phyloP scores from a whole-genome alignment of 2,888 invertebrate species.

The Yponomeuta cagnagella region DNA sequence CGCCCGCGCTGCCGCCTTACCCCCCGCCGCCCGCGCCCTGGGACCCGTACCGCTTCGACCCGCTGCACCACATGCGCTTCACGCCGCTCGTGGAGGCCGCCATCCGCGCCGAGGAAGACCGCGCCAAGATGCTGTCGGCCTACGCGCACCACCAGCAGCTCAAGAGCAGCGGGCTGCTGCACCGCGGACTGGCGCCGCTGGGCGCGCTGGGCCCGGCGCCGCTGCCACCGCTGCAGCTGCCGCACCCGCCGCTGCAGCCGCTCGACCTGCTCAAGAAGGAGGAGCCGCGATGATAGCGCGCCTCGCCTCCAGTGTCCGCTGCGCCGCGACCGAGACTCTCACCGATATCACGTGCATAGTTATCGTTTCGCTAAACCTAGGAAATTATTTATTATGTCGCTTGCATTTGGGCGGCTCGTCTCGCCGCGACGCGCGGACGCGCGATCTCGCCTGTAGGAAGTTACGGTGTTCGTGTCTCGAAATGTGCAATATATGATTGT shows the following conservation, averaged over 20 bases:
- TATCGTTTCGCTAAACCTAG: slow-evolving; percentile 63
- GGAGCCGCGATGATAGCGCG: slow-evolving; percentile 73
- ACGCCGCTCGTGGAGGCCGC: slow-evolving; percentile 88
- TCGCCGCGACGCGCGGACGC: slow-evolving; percentile 26
- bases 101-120: slow-evolving; percentile 85
- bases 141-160: slow-evolving; percentile 79
- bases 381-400: slow-evolving; percentile 67
- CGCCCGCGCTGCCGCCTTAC: slow-evolving; percentile 71
- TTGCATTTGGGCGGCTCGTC: slow-evolving; percentile 38
- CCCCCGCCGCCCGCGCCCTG: slow-evolving; percentile 75
- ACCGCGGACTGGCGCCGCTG: slow-evolving; percentile 69
- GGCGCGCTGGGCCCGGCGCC: slow-evolving; percentile 59
- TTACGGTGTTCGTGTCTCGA: background rate
- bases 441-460: background rate
- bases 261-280: slow-evolving; percentile 78
- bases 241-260: slow-evolving; percentile 56
- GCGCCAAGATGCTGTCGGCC: slow-evolving; percentile 84
- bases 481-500: slow-evolving; percentile 24
- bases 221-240: slow-evolving; percentile 50
- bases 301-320: slow-evolving; percentile 26
- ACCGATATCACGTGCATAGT: slow-evolving; percentile 35
- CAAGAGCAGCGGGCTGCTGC: slow-evolving; percentile 63
- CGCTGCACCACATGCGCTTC: slow-evolving; percentile 80
- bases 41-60: slow-evolving; percentile 85
- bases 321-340: slow-evolving; percentile 30